Base-by-base conservation (phyloP, 2,113 vertebrate species). In the Psittacula cyanocephala region DNA sequence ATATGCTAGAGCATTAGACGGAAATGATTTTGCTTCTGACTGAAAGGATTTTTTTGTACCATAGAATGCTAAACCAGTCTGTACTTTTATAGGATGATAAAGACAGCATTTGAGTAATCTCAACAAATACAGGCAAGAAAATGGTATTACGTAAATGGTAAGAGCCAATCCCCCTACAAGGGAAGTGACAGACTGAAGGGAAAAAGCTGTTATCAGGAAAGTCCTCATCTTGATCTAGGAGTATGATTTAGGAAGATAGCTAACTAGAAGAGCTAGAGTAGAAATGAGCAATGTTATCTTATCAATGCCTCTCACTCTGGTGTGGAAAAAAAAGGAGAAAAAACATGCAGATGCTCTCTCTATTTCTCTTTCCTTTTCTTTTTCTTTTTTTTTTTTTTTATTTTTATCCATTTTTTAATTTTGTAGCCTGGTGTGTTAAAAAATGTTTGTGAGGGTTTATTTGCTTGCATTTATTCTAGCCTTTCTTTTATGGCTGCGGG, bases 281-380 rank as follows among this genome's bases (percentile, higher is more conserved):
- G 29, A 86, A 80, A 82, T 63, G 8, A 70, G 3, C 14, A 47
- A 25, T 28, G 24, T 75, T 67, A 50, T 13, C 9, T 89, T 68
- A 60, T 35, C 25, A 37, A 7, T 71, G 7, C 4, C 29, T 2
- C 5, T 79, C 11, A 27, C 7, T 55, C 62, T 76, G 13, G 5
- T 79, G 6, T 68, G 44, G 28, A 52, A 67, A 70, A 53, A 41
- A 62, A 49, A 37, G 37, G n/a, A 33, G n/a, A 72, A 91, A 57
- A n/a, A 2, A 0, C 11, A 47, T 46, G 11, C 13, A 41, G 3
- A 16, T n/a, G 11, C 2, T 53, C 6, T 22, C 5, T 57, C 4
- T 64, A 5, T 65, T 13, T 12, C 27, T 31, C 22, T 65, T 39
- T 28, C 27, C 27, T 35, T 70, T 55, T 35, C 60, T 13, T 5